Conservation (phyloP, 2,888 invertebrate genomes). For the Cyaniris semiargus region DNA sequence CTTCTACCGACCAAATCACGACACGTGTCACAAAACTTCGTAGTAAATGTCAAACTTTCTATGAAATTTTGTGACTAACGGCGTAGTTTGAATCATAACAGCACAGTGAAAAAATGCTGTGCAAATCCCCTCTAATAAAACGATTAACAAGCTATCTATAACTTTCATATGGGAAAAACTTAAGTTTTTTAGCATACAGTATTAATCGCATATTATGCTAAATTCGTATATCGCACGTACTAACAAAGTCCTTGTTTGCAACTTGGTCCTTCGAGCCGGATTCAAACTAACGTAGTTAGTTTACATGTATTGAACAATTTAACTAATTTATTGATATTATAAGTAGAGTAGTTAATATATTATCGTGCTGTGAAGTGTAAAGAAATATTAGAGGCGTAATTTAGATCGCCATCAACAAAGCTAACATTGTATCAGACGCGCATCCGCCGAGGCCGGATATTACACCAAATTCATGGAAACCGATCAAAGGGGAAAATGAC, state of each 20-base stretch:
- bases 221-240: background rate
- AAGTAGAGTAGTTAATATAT: background rate
- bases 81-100: too few relatives aligned
- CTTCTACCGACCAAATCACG: too few relatives aligned
- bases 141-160: too few relatives aligned
- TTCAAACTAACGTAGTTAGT: background rate
- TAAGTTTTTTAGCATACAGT: background rate
- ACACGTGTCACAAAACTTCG: too few relatives aligned
- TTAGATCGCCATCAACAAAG: conserved; percentile 8
- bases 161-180: too few relatives aligned
- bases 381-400: conserved; percentile 11
- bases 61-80: too few relatives aligned
- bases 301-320: background rate
- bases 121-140: too few relatives aligned
- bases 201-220: background rate
- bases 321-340: background rate
- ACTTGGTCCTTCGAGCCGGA: background rate
- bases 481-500: conserved; percentile 3
- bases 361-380: background rate
- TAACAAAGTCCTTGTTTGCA: background rate
- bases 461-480: conserved; percentile 14
- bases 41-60: too few relatives aligned
- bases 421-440: conserved; percentile 13
- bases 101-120: too few relatives aligned
- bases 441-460: conserved; percentile 18